Percentiles rank a stretch among this genome's conserved stretches.
These are phyloP conservation scores for Papilio aristodemus DNA, from an alignment of 1,140 invertebrate genomes.

Conservation along the genomic window DNA sequence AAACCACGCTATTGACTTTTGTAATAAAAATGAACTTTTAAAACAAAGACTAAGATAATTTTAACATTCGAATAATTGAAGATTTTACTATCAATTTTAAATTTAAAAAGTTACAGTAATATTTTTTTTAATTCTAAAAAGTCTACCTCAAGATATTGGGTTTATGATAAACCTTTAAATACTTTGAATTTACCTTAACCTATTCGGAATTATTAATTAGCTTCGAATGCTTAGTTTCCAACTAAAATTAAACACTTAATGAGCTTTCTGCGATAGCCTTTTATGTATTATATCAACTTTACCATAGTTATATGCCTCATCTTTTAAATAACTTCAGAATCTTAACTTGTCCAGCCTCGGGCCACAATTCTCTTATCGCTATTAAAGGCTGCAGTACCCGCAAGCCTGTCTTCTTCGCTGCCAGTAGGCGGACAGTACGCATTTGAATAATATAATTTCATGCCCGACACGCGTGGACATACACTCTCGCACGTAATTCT, in stretches of 20 bases:
- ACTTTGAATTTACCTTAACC: no score
- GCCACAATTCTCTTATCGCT: neutral
- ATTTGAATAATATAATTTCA: conserved; percentile 6
- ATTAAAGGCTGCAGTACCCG: neutral
- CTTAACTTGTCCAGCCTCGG: neutral
- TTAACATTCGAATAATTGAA: neutral
- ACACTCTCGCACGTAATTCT: neutral
- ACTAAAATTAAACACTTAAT: no score
- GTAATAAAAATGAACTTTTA: neutral
- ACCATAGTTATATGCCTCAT: neutral
- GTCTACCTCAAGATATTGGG: no score
- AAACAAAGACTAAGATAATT: neutral
- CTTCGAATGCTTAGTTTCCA: no score
- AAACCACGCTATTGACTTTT: neutral
- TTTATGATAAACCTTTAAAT: no score
- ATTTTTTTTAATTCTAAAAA: no score
- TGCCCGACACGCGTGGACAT: neutral
- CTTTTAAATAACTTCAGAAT: conserved; percentile 7
- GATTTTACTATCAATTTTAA: no score
- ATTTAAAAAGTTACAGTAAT: no score
- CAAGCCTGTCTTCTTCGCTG: neutral
- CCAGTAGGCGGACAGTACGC: neutral
- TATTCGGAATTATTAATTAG: no score
- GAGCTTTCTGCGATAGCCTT: no score
- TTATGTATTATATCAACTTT: neutral